Percentiles rank a stretch among this genome's conserved stretches.
These are phyloP conservation scores for Eristalis pertinax DNA, from an alignment of 2,888 invertebrate genomes.

Conservation along the genomic window DNA sequence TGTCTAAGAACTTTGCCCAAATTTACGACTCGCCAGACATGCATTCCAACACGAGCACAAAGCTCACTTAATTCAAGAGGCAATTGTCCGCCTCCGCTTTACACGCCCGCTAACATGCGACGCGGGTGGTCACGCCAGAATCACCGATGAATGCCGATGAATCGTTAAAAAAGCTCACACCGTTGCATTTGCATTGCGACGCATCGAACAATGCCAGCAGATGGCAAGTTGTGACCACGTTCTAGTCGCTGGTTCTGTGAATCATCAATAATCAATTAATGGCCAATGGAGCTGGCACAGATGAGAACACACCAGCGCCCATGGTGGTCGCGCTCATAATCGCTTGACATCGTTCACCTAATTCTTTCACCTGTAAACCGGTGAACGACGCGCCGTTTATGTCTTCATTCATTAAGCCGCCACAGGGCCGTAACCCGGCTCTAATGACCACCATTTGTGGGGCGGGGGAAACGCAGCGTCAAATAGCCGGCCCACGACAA, in stretches of 20 bases:
- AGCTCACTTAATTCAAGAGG: neutral
- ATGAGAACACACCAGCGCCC: neutral
- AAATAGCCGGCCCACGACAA: constrained; percentile 43
- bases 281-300: neutral
- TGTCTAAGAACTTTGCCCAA: neutral
- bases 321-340: constrained; percentile 49
- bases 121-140: neutral
- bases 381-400: constrained; percentile 27
- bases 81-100: neutral
- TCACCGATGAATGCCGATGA: neutral
- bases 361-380: constrained; percentile 39
- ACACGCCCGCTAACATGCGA: neutral
- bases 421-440: constrained; percentile 37
- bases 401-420: constrained; percentile 47
- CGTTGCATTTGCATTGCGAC: neutral
- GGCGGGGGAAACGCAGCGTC: constrained; percentile 10
- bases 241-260: neutral
- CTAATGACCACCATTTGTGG: constrained; percentile 44
- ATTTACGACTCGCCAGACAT: neutral
- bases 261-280: neutral
- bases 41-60: neutral
- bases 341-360: constrained; percentile 38
- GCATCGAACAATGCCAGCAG: neutral
- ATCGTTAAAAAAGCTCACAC: neutral
- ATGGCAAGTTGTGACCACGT: neutral